These are phyloP conservation scores for Apistogramma diplotaenia DNA, from an alignment of 2,113 vertebrate species.

Conservation along the genomic window DNA sequence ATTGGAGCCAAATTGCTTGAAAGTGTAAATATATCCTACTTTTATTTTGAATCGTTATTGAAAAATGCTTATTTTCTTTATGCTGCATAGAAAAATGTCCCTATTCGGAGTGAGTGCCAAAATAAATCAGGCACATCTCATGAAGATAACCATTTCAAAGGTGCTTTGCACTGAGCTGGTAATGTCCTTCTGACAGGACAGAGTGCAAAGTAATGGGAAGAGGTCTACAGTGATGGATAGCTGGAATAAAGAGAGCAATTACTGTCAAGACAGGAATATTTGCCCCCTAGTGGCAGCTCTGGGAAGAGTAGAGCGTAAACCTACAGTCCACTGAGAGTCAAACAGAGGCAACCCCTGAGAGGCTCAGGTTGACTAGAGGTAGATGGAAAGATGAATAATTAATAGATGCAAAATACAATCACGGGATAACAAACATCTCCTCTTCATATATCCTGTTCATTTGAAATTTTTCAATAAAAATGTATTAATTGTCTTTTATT, in stretches of 20 bases:
- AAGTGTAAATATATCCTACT: neutral
- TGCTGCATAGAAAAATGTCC: neutral
- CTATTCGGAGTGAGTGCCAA: neutral
- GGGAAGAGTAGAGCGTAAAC: conserved; percentile 10
- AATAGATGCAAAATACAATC: neutral
- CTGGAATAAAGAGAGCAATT: conserved; percentile 71
- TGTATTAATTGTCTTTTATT: neutral
- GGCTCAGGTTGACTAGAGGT: conserved; percentile 22
- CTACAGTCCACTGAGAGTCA: neutral
- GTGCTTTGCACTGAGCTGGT: conserved; percentile 8
- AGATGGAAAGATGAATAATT: conserved; percentile 48
- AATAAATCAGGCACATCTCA: conserved; percentile 15
- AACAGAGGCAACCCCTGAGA: neutral
- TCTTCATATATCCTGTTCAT: neutral
- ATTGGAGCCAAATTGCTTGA: neutral
- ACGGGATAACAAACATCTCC: neutral
- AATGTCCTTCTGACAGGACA: conserved; percentile 1
- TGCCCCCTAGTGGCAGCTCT: conserved; percentile 69
- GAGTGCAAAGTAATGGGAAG: neutral
- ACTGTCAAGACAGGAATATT: conserved; percentile 96
- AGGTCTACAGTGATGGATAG: neutral
- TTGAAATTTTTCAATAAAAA: neutral
- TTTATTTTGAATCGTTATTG: neutral
- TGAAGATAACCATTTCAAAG: conserved; percentile 14
- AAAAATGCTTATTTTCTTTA: neutral